Evolutionary conservation across 2,113 vertebrate species (phyloP).

Genomic region (Haemorhous mexicanus): DNA sequence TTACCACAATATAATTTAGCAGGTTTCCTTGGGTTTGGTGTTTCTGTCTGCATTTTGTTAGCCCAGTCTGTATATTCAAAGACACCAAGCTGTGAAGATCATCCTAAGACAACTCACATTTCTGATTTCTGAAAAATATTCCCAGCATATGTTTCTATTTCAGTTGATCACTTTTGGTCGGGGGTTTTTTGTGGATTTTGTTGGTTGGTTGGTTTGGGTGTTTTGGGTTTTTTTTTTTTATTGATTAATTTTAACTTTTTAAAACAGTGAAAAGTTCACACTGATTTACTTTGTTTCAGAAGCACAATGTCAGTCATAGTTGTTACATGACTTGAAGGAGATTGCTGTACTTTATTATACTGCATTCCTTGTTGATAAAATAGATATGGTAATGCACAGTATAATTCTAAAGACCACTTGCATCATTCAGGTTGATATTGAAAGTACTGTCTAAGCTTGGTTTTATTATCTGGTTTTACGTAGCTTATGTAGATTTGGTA

Average conservation of each 20-base stretch:
- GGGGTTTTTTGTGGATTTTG: accelerated
- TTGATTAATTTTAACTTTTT: background rate
- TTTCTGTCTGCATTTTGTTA: background rate
- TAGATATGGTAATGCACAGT: background rate
- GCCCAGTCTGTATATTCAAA: background rate
- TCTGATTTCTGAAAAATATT: background rate
- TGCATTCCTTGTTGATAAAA: background rate
- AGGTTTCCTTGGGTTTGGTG: background rate
- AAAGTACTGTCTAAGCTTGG: background rate
- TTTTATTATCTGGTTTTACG: background rate
- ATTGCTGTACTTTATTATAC: background rate
- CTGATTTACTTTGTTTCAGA: background rate
- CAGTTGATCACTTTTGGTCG: background rate
- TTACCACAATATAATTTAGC: background rate
- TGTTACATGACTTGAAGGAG: background rate
- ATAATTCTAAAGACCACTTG: background rate
- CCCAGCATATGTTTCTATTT: background rate
- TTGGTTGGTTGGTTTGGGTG: background rate
- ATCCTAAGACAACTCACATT: background rate
- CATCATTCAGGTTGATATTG: background rate
- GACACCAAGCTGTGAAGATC: background rate
- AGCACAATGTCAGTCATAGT: background rate
- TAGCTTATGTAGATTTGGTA: background rate
- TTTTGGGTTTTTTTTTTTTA: background rate
- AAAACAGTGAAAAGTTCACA: background rate